Percentiles rank a stretch among this genome's conserved stretches.
These are phyloP conservation scores for Scelioninae gen. 1 DNA, from an alignment of 2,888 invertebrate species.

Conservation along the genomic window DNA sequence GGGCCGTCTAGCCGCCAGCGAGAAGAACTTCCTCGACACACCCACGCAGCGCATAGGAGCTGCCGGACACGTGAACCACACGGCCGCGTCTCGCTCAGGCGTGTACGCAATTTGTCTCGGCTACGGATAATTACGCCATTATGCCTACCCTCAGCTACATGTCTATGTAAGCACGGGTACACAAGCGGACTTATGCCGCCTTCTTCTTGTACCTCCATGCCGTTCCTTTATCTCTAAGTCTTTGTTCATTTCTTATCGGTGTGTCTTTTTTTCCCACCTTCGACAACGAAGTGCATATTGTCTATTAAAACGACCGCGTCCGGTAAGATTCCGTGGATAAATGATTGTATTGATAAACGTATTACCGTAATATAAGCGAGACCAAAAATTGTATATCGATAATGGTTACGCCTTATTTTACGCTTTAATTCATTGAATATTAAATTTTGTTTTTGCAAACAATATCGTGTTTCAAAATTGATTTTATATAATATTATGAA, in stretches of 20 bases:
- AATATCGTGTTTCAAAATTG: background rate
- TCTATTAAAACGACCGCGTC: slow-evolving; percentile 23
- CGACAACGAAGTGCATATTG: slow-evolving; percentile 41
- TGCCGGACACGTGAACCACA: slow-evolving; percentile 71
- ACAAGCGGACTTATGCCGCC: slow-evolving; percentile 47
- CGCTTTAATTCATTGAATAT: slow-evolving; percentile 18
- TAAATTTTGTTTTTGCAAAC: slow-evolving; percentile 10
- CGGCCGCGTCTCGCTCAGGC: slow-evolving; percentile 78
- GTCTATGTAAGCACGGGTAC: slow-evolving; percentile 27
- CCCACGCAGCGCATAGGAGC: slow-evolving; percentile 75
- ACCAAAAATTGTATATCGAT: slow-evolving; percentile 7
- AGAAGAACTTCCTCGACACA: slow-evolving; percentile 72
- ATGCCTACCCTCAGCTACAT: slow-evolving; percentile 74
- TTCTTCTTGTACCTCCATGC: slow-evolving; percentile 49
- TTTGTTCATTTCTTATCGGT: slow-evolving; percentile 53
- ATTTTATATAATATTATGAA: background rate
- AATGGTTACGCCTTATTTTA: slow-evolving; percentile 9
- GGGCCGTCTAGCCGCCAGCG: slow-evolving; percentile 68
- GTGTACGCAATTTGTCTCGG: slow-evolving; percentile 83
- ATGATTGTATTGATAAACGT: slow-evolving; percentile 16
- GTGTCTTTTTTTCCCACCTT: slow-evolving; percentile 53
- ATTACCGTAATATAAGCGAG: slow-evolving; percentile 15
- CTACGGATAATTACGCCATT: slow-evolving; percentile 82
- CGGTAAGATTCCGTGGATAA: slow-evolving; percentile 3
- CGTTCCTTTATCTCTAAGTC: slow-evolving; percentile 50